A percentile compares a stretch with the other conserved stretches of the same genome.
phyloP scores from a whole-genome alignment of 2,888 invertebrate species.

The Dendrolimus houi region DNA sequence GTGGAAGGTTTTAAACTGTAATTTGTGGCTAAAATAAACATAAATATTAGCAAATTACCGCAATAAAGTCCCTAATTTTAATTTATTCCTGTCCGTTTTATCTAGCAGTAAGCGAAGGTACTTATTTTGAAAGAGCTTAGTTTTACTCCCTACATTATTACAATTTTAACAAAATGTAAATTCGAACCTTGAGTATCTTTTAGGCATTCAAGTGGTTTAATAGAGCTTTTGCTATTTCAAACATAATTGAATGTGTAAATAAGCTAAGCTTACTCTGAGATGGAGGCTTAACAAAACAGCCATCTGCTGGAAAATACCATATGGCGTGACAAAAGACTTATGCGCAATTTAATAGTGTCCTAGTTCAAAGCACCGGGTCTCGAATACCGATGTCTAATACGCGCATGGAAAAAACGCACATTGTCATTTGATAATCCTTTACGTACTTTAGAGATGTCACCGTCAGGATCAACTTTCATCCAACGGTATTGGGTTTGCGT shows the following conservation, averaged over 20 bases:
- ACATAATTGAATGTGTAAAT: slow-evolving; percentile 22
- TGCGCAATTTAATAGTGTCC: slow-evolving; percentile 74
- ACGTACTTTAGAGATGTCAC: slow-evolving; percentile 70
- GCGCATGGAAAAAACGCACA: slow-evolving; percentile 55
- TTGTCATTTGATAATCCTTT: slow-evolving; percentile 76
- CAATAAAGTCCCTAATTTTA: background rate
- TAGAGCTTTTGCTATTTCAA: slow-evolving; percentile 17
- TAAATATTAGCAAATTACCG: slow-evolving; percentile 18
- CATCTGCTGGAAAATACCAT: slow-evolving; percentile 71
- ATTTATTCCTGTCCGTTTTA: background rate
- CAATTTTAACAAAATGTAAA: background rate
- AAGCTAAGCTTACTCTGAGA: slow-evolving; percentile 36
- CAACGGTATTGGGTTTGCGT: slow-evolving; percentile 72
- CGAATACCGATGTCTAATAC: slow-evolving; percentile 45
- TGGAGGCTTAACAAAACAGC: slow-evolving; percentile 47
- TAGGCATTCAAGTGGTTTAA: background rate
- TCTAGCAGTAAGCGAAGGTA: background rate
- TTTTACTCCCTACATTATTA: background rate
- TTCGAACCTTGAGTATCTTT: background rate
- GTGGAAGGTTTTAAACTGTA: slow-evolving; percentile 27
- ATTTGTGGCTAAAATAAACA: slow-evolving; percentile 23
- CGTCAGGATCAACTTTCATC: slow-evolving; percentile 69
- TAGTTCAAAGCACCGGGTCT: slow-evolving; percentile 55
- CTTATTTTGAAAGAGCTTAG: background rate
- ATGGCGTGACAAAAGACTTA: slow-evolving; percentile 63